Percentiles rank a stretch among this genome's conserved stretches.
phyloP scores from a whole-genome alignment of 2,797 vertebrate species.

The Malacoraja senta region DNA sequence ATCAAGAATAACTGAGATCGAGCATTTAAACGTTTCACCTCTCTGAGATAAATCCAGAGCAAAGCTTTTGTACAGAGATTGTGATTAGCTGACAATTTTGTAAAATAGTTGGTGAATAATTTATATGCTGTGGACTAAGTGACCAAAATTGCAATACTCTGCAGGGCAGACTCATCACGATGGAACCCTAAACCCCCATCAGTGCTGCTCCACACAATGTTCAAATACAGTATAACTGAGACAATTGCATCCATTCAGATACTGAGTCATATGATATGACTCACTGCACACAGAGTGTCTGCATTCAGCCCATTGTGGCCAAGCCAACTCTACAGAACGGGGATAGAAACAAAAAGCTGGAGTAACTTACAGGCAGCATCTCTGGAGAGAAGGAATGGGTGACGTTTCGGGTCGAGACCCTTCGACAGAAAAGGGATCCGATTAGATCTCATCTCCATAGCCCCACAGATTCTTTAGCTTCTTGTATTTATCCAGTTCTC shows the following conservation, averaged over 20 bases:
- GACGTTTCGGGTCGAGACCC: too few relatives aligned
- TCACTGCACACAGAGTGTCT: not conserved
- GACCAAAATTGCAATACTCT: not conserved
- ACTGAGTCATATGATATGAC: not conserved
- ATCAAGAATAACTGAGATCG: not conserved
- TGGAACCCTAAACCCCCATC: not conserved
- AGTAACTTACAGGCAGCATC: too few relatives aligned
- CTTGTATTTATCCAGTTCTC: not conserved
- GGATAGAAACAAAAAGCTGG: too few relatives aligned
- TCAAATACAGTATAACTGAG: not conserved
- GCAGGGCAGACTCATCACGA: not conserved
- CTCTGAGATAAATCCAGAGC: not conserved
- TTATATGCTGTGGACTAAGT: not conserved
- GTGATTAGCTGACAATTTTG: not conserved
- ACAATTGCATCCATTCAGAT: not conserved
- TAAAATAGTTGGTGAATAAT: not conserved
- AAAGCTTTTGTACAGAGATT: not conserved
- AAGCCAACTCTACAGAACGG: not conserved
- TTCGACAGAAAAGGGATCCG: not conserved
- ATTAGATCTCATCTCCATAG: not conserved
- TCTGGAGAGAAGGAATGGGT: too few relatives aligned
- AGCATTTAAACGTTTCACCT: not conserved
- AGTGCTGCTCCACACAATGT: not conserved
- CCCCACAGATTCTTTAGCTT: not conserved
- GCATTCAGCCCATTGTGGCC: not conserved